phyloP scores from a whole-genome alignment of 2,888 invertebrate species.

The Synanthedon myopaeformis region DNA sequence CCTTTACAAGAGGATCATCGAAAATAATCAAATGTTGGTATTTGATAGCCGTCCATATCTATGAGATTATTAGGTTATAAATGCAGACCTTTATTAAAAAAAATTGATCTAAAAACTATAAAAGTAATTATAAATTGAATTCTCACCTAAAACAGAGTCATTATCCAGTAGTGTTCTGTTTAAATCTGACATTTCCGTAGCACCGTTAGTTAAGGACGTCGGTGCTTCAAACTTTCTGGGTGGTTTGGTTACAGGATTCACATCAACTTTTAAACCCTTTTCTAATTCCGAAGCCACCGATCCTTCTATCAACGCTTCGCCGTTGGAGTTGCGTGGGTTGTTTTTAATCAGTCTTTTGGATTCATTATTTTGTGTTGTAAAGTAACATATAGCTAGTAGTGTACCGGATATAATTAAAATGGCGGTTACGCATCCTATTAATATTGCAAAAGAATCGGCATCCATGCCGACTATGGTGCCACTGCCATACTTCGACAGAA shows the following conservation, averaged over 20 bases:
- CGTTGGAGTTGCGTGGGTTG: slow-evolving; percentile 73
- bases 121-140: too few relatives aligned
- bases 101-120: too few relatives aligned
- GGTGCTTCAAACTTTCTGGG: slow-evolving; percentile 79
- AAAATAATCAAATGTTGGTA: too few relatives aligned
- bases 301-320: slow-evolving; percentile 77
- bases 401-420: slow-evolving; percentile 61
- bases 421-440: slow-evolving; percentile 58
- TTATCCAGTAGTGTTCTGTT: slow-evolving; percentile 82
- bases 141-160: slow-evolving; percentile 79
- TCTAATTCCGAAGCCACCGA: slow-evolving; percentile 82
- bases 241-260: slow-evolving; percentile 86
- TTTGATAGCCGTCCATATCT: too few relatives aligned
- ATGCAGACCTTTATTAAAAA: too few relatives aligned
- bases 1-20: too few relatives aligned
- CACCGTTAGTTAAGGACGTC: slow-evolving; percentile 73
- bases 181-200: slow-evolving; percentile 84
- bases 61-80: too few relatives aligned
- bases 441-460: slow-evolving; percentile 64
- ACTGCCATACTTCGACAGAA: slow-evolving; percentile 56
- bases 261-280: slow-evolving; percentile 82
- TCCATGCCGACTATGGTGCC: slow-evolving; percentile 57
- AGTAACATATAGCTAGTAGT: slow-evolving; percentile 63
- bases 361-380: slow-evolving; percentile 60
- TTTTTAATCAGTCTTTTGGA: slow-evolving; percentile 72